Percentiles rank a stretch among this genome's conserved stretches.
phyloP scores from a whole-genome alignment of 2,113 vertebrate species.

The Potamarius usumacintae region DNA sequence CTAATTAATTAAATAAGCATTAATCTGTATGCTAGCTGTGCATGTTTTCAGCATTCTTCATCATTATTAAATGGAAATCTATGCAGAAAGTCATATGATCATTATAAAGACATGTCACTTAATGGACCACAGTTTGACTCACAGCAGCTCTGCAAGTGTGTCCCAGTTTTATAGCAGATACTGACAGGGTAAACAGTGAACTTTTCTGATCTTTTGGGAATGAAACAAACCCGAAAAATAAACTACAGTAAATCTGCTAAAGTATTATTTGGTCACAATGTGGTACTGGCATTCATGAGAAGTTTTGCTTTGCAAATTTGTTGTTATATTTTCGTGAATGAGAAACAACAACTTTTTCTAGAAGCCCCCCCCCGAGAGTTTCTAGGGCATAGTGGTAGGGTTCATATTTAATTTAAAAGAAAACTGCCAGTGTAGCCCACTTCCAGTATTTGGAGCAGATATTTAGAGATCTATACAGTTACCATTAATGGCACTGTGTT shows the following conservation, averaged over 20 bases:
- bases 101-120: not conserved
- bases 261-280: not conserved
- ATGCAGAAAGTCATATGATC: not conserved
- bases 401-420: slow-evolving; percentile 3
- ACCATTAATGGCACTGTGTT: not conserved
- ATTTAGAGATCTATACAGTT: not conserved
- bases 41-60: not conserved
- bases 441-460: not conserved
- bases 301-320: not conserved
- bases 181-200: not conserved
- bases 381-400: not conserved
- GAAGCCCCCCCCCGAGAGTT: not conserved
- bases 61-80: not conserved
- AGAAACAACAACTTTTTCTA: not conserved
- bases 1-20: not conserved
- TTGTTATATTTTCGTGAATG: not conserved
- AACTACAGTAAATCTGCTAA: not conserved
- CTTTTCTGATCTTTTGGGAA: not conserved
- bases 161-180: not conserved
- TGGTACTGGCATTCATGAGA: not conserved
- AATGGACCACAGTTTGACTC: not conserved
- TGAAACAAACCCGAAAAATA: not conserved
- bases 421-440: not conserved
- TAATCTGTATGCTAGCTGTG: not conserved
- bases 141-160: not conserved